These are phyloP conservation scores for Cyprinella venusta DNA, from an alignment of 2,797 vertebrate species.

Conservation along the genomic window DNA sequence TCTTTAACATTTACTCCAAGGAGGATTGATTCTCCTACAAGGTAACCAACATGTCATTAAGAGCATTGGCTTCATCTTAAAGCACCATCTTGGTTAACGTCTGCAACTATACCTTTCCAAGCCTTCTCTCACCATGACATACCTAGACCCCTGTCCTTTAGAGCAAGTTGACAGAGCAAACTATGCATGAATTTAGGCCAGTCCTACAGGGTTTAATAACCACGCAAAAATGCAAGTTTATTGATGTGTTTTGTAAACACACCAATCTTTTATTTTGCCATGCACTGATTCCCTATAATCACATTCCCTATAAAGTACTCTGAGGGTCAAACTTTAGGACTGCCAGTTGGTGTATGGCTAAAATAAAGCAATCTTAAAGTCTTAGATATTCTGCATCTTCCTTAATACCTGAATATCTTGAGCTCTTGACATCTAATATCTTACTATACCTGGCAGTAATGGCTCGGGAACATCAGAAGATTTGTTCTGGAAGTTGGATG, in stretches of 20 bases:
- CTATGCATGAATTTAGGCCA: constrained; percentile 88
- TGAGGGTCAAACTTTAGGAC: constrained; percentile 63
- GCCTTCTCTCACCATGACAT: constrained; percentile 95
- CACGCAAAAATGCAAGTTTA: constrained; percentile 87
- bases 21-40: background rate
- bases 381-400: constrained; percentile 66
- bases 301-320: constrained; percentile 41
- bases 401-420: constrained; percentile 50
- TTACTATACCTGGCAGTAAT: constrained; percentile 82
- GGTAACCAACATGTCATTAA: constrained; percentile 3
- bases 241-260: constrained; percentile 83
- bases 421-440: constrained; percentile 50
- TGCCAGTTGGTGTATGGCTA: constrained; percentile 82
- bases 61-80: constrained; percentile 27
- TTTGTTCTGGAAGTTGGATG: constrained; percentile 98
- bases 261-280: constrained; percentile 79
- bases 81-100: constrained; percentile 1
- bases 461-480: constrained; percentile 98
- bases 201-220: constrained; percentile 83
- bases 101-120: constrained; percentile 50
- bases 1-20: background rate
- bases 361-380: constrained; percentile 65
- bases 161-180: constrained; percentile 71
- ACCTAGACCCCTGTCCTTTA: constrained; percentile 80
- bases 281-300: constrained; percentile 83